A percentile compares a stretch with the other conserved stretches of the same genome.
Evolutionary conservation across 2,797 vertebrate species (phyloP).

Genomic region (Phalloptychus januarius): DNA sequence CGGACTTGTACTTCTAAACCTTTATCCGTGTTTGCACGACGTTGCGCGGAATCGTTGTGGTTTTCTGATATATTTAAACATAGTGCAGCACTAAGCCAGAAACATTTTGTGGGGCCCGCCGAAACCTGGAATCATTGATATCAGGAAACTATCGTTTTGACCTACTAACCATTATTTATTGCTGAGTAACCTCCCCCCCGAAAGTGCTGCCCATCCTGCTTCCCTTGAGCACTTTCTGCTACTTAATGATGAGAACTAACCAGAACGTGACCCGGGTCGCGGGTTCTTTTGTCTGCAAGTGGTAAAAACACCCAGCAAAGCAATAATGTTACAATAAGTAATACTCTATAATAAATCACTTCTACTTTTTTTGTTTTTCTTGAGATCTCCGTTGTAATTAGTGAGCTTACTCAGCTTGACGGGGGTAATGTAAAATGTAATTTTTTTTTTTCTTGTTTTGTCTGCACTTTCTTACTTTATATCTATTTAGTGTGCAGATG

Average conservation of each 20-base stretch:
- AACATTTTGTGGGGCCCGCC: too few species aligned
- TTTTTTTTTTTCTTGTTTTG: background rate
- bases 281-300: slow-evolving; percentile 23
- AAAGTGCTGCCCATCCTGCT: background rate
- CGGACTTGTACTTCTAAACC: too few species aligned
- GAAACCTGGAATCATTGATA: too few species aligned
- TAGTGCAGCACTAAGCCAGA: too few species aligned
- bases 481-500: background rate
- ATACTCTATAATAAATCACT: slow-evolving; percentile 18
- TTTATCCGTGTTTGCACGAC: too few species aligned
- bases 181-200: background rate
- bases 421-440: background rate
- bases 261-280: slow-evolving; percentile 10
- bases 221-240: background rate
- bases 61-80: too few species aligned
- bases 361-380: slow-evolving; percentile 4
- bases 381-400: slow-evolving; percentile 22
- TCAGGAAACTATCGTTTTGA: too few species aligned
- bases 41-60: too few species aligned
- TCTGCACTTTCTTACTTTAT: background rate
- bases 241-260: slow-evolving; percentile 8
- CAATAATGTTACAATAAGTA: slow-evolving; percentile 28
- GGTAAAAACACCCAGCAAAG: slow-evolving; percentile 44
- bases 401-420: background rate
- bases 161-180: background rate